Conservation (phyloP, 35 echinoderm and acorn worm genomes). For the Hemicentrotus pulcherrimus region DNA sequence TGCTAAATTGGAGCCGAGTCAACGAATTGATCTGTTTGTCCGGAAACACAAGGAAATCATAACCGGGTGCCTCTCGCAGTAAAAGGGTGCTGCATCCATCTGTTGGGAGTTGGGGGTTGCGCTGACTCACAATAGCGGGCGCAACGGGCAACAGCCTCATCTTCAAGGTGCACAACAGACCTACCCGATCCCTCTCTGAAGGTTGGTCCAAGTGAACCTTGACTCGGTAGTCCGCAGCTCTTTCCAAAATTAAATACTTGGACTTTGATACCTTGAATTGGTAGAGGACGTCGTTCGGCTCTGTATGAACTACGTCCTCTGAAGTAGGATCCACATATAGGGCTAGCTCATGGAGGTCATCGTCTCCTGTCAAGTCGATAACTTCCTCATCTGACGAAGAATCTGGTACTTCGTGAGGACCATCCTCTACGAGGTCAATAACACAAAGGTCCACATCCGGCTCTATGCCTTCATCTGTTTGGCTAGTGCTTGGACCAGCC, state of each 20-base stretch:
- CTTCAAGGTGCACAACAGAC: not conserved
- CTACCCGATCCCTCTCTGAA: not conserved
- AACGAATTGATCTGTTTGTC: not conserved
- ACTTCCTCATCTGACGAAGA: not conserved
- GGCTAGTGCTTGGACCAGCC: conserved; percentile 10
- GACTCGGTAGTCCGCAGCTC: not conserved
- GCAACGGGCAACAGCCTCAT: not conserved
- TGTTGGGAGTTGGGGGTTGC: not conserved
- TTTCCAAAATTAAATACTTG: not conserved
- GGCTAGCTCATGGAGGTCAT: not conserved
- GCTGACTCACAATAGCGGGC: not conserved
- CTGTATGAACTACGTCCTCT: not conserved
- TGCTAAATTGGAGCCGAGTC: not conserved
- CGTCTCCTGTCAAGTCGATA: not conserved
- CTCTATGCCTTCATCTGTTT: not conserved
- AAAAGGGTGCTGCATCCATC: not conserved
- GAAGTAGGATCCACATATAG: not conserved
- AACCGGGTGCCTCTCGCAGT: not conserved
- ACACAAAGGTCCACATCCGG: not conserved
- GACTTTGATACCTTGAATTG: not conserved
- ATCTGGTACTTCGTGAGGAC: not conserved
- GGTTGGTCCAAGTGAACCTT: not conserved
- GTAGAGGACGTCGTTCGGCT: not conserved
- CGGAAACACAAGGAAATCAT: not conserved
- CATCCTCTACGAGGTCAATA: not conserved